These are phyloP conservation scores for Caenorhabditis remanei DNA, from an alignment of 1,140 invertebrate genomes.

Conservation along the genomic window DNA sequence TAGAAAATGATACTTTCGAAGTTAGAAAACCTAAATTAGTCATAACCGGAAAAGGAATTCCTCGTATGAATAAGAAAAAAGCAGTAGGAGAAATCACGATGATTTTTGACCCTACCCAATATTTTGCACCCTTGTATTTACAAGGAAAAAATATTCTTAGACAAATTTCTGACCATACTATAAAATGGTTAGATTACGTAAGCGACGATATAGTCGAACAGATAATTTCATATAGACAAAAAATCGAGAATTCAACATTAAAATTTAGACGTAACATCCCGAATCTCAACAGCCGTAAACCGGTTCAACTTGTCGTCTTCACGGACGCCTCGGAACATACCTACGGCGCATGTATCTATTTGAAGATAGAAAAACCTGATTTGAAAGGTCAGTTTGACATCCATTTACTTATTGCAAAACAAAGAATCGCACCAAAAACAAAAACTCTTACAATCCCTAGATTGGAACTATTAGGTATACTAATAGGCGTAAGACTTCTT, in stretches of 20 bases:
- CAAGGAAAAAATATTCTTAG: background rate
- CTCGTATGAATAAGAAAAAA: background rate
- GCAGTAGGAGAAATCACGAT: background rate
- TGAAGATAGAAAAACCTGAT: background rate
- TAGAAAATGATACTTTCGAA: background rate
- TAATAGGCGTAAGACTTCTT: background rate
- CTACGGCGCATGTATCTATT: background rate
- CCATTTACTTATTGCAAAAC: background rate
- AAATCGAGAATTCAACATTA: background rate
- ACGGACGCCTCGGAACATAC: background rate
- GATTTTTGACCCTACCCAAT: background rate
- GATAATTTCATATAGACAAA: background rate
- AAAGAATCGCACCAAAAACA: background rate
- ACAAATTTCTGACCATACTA: background rate
- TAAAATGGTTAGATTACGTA: background rate
- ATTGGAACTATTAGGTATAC: background rate
- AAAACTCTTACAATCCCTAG: background rate
- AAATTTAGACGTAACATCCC: background rate
- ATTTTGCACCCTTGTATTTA: background rate
- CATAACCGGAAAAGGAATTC: background rate
- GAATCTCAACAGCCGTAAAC: background rate
- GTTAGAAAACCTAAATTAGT: background rate
- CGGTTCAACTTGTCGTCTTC: background rate
- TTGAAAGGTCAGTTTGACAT: background rate
- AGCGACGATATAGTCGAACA: background rate